phyloP scores from a whole-genome alignment of 2,113 vertebrate genomes.

The Engraulis encrasicolus region DNA sequence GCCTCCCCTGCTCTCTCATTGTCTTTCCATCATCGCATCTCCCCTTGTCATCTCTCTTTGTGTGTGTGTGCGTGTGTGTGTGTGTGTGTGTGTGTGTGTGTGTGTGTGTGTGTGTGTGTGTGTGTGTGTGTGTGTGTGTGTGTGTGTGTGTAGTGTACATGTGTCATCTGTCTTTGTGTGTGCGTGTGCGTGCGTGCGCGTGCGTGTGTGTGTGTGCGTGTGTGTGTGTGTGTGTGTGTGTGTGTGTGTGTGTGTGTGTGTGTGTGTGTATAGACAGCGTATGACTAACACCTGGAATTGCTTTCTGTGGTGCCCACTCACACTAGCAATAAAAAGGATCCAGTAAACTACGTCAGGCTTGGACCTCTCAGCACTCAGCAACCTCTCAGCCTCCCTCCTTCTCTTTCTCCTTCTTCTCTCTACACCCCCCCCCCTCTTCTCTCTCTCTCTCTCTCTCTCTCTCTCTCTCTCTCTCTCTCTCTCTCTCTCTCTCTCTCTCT shows the following conservation, averaged over 20 bases:
- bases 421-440: neutral
- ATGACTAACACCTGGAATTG: constrained; percentile 46
- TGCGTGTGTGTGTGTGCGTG: constrained; percentile 2
- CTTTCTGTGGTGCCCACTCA: constrained; percentile 23
- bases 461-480: neutral
- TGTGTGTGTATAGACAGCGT: neutral
- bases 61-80: too few species aligned
- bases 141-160: neutral
- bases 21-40: constrained; percentile 4
- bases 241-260: constrained; percentile 4
- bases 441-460: neutral
- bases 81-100: neutral
- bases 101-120: neutral
- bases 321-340: constrained; percentile 28
- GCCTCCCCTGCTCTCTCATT: constrained; percentile 40
- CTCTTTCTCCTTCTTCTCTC: constrained; percentile 5
- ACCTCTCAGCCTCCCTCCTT: neutral
- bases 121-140: neutral
- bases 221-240: too few species aligned
- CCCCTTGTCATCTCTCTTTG: neutral
- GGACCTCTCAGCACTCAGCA: neutral
- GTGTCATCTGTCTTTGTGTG: neutral
- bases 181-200: too few species aligned
- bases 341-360: constrained; percentile 27
- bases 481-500: too few species aligned